Percentiles rank a stretch among this genome's conserved stretches.
Conservation (phyloP, 2,113 vertebrate species). For the Xiphorhynchus elegans region DNA sequence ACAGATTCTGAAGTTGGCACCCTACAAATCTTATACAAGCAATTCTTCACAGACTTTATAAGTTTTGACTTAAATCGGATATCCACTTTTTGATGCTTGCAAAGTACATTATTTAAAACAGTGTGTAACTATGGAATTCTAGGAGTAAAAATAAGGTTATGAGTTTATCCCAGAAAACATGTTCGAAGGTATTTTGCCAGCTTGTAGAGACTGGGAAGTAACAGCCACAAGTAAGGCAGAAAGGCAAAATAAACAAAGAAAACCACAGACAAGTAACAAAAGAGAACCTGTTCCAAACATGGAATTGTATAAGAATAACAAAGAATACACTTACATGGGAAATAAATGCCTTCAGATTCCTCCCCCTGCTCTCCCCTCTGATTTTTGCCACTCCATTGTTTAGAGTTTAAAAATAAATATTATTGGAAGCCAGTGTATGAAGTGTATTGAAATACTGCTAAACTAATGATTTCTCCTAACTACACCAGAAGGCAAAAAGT, state of each 20-base stretch:
- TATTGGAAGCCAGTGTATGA: neutral
- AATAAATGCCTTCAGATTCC: neutral
- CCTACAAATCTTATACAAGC: neutral
- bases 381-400: neutral
- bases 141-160: neutral
- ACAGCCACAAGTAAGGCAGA: neutral
- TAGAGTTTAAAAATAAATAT: neutral
- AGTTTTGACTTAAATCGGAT: neutral
- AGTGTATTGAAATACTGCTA: neutral
- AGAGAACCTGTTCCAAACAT: neutral
- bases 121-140: neutral
- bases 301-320: neutral
- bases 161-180: neutral
- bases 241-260: neutral
- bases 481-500: neutral
- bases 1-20: neutral
- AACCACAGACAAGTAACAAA: neutral
- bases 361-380: fast-evolving
- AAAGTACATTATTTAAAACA: neutral
- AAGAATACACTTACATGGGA: neutral
- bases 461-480: neutral
- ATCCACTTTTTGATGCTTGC: neutral
- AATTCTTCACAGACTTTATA: neutral
- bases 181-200: neutral
- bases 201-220: neutral